Percentiles rank a stretch among this genome's conserved stretches.
phyloP scores from a whole-genome alignment of 2,888 invertebrate species.

The Cancer borealis region DNA sequence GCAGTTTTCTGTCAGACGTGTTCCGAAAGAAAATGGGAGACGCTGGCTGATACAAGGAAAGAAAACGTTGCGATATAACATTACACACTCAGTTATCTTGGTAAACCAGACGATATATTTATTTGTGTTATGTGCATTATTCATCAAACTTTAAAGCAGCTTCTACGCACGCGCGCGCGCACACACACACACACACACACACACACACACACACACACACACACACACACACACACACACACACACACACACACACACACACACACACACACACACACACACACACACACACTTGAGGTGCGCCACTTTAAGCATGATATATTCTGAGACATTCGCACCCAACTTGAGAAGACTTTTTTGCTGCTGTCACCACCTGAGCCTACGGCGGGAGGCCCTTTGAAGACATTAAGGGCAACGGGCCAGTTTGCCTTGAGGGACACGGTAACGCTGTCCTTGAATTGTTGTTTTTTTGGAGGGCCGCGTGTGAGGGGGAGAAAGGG shows the following conservation, averaged over 20 bases:
- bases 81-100: neutral
- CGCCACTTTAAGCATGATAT: slow-evolving; percentile 37
- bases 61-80: neutral
- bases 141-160: neutral
- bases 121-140: neutral
- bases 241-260: slow-evolving; percentile 45
- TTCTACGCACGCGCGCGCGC: neutral
- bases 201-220: slow-evolving; percentile 32
- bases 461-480: neutral
- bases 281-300: neutral
- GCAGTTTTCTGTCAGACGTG: neutral
- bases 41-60: neutral
- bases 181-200: slow-evolving; percentile 32
- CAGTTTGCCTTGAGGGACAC: neutral
- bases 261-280: slow-evolving; percentile 34
- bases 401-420: neutral
- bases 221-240: slow-evolving; percentile 30
- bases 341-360: slow-evolving; percentile 6
- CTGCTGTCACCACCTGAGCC: slow-evolving; percentile 4
- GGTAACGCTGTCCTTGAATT: neutral
- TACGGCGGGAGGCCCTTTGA: neutral
- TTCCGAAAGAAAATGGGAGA: neutral
- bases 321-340: slow-evolving; percentile 40
- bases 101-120: neutral
- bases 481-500: neutral